Percentiles rank a stretch among this genome's conserved stretches.
These are phyloP conservation scores for Spinus olivaceus DNA, from an alignment of 2,797 vertebrate genomes.

Conservation along the genomic window DNA sequence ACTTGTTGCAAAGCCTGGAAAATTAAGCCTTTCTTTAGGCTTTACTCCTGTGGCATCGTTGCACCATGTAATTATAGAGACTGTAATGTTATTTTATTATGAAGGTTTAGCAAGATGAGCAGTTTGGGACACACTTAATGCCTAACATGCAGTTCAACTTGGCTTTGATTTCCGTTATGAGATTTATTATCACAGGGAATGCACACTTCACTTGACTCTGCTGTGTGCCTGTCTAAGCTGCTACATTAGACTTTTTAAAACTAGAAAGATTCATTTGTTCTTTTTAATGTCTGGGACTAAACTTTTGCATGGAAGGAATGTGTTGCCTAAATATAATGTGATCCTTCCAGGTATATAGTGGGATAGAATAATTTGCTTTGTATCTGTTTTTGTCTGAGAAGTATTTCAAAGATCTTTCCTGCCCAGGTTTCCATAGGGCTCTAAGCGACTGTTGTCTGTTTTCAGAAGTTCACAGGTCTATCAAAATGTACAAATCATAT, in stretches of 20 bases:
- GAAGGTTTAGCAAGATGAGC: constrained; percentile 52
- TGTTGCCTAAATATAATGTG: background rate
- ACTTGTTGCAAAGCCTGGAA: constrained; percentile 34
- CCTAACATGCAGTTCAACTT: constrained; percentile 23
- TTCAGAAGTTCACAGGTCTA: constrained; percentile 37
- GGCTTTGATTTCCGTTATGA: constrained; percentile 35
- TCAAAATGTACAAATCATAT: background rate
- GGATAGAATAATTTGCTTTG: background rate
- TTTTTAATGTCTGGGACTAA: background rate
- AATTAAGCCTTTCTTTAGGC: constrained; percentile 7
- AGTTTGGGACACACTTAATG: constrained; percentile 49
- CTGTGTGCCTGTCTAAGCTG: background rate
- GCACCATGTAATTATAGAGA: constrained; percentile 35
- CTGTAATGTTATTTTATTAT: constrained; percentile 39
- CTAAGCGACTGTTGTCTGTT: background rate
- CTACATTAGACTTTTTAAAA: background rate
- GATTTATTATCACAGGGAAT: constrained; percentile 47
- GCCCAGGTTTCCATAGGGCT: constrained; percentile 13
- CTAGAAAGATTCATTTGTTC: constrained; percentile 40
- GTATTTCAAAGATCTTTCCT: constrained; percentile 35
- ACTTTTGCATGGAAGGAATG: constrained; percentile 10
- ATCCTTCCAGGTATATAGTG: background rate
- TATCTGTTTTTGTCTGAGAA: constrained; percentile 22
- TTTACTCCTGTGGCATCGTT: constrained; percentile 34
- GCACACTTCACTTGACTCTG: background rate